Evolutionary conservation across 2,888 invertebrate genomes (phyloP).

Genomic region (Drosophila falleni): DNA sequence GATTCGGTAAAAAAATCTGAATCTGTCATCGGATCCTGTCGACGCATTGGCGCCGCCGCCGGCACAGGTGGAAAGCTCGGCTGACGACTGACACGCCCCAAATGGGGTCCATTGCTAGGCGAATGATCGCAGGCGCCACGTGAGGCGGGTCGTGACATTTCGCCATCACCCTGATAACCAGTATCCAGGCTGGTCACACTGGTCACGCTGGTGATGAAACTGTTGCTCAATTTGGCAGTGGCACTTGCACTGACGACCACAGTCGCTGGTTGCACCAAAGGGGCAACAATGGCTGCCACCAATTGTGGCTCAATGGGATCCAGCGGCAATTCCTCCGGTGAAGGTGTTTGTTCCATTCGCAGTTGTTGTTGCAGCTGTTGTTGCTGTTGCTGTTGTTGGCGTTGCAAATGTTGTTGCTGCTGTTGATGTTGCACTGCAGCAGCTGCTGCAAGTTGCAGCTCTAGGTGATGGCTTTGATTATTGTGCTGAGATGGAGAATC

Average conservation of each 20-base stretch:
- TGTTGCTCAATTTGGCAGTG: slow-evolving; percentile 89
- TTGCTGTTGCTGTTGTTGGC: slow-evolving; percentile 16
- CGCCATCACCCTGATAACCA: slow-evolving; percentile 97
- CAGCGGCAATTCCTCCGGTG: slow-evolving; percentile 93
- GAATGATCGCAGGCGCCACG: slow-evolving; percentile 91
- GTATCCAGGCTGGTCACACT: slow-evolving; percentile 96
- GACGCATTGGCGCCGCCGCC: slow-evolving; percentile 87
- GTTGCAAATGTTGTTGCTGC: slow-evolving; percentile 71
- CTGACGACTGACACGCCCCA: slow-evolving; percentile 82
- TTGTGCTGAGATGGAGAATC: slow-evolving; percentile 85
- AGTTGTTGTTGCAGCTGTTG: slow-evolving; percentile 84
- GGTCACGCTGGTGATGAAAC: slow-evolving; percentile 95
- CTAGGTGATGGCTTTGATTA: slow-evolving; percentile 82
- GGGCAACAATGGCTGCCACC: slow-evolving; percentile 67
- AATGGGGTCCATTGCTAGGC: slow-evolving; percentile 86
- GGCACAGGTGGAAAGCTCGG: slow-evolving; percentile 85
- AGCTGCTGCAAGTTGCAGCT: slow-evolving; percentile 84
- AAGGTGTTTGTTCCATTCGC: slow-evolving; percentile 92
- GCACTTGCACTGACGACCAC: slow-evolving; percentile 65
- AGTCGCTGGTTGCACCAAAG: slow-evolving; percentile 14
- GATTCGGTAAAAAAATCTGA: slow-evolving; percentile 96
- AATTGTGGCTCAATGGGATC: slow-evolving; percentile 89
- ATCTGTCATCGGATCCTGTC: slow-evolving; percentile 95
- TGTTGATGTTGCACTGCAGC: slow-evolving; percentile 74
- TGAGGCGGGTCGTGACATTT: slow-evolving; percentile 94